Evolutionary conservation across 2,797 vertebrate species (phyloP).

Genomic region (Choloepus didactylus): DNA sequence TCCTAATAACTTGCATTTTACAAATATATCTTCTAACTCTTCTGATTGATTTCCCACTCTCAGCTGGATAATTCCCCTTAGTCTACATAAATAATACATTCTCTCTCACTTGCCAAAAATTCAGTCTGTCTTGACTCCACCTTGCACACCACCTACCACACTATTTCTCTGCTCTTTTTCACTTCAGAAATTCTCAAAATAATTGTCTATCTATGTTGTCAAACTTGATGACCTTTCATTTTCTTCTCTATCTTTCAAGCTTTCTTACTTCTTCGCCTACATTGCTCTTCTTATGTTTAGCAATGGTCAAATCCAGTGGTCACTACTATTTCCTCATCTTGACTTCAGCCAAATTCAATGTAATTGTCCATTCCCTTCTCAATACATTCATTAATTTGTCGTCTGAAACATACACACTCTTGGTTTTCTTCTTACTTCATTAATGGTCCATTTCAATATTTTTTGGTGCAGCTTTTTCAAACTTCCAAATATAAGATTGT

Average conservation of each 20-base stretch:
- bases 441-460: not conserved
- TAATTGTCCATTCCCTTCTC: not conserved
- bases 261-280: not conserved
- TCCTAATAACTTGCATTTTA: not conserved
- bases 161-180: not conserved
- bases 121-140: not conserved
- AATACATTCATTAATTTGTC: not conserved
- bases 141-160: not conserved
- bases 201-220: not conserved
- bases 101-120: not conserved
- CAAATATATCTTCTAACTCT: not conserved
- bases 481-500: not conserved
- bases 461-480: not conserved
- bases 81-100: not conserved
- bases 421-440: not conserved
- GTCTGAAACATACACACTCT: not conserved
- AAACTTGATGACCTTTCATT: not conserved
- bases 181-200: constrained; percentile 33
- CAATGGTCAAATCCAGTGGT: not conserved
- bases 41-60: not conserved
- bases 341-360: not conserved
- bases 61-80: not conserved
- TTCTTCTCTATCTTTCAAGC: not conserved
- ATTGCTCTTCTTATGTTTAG: not conserved
- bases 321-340: not conserved